phyloP scores from a whole-genome alignment of 2,113 vertebrate genomes.

The Potamarius usumacintae region DNA sequence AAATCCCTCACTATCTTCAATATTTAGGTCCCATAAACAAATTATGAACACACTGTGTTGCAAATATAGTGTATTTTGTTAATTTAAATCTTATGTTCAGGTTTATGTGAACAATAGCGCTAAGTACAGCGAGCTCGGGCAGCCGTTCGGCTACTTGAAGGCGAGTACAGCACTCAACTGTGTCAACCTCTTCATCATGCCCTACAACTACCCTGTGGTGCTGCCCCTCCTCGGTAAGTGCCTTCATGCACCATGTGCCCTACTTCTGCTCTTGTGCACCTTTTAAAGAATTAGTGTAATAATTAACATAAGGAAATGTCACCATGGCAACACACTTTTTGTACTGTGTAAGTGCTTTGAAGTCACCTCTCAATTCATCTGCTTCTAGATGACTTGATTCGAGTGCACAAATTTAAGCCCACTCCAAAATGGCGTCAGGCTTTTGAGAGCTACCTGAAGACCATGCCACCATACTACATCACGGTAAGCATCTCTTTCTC shows the following conservation, averaged over 20 bases:
- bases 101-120: constrained; percentile 97
- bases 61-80: neutral
- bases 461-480: constrained; percentile 90
- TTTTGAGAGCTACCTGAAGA: constrained; percentile 97
- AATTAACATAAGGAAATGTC: neutral
- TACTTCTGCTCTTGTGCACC: neutral
- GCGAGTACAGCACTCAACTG: constrained; percentile 95
- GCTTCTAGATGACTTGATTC: constrained; percentile 88
- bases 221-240: constrained; percentile 90
- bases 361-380: neutral
- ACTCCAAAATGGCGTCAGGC: constrained; percentile 94
- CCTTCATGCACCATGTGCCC: neutral
- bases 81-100: constrained; percentile 62
- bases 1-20: neutral
- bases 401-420: constrained; percentile 96
- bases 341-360: neutral
- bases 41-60: neutral
- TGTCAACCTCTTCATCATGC: constrained; percentile 98
- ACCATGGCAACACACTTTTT: neutral
- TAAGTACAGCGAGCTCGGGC: constrained; percentile 95
- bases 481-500: constrained; percentile 32
- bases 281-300: neutral
- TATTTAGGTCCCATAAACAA: neutral
- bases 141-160: constrained; percentile 96
- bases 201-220: constrained; percentile 95